Percentiles rank a stretch among this genome's conserved stretches.
These are phyloP conservation scores for Elysia chlorotica DNA, from an alignment of 1,140 invertebrate genomes.

Conservation along the genomic window DNA sequence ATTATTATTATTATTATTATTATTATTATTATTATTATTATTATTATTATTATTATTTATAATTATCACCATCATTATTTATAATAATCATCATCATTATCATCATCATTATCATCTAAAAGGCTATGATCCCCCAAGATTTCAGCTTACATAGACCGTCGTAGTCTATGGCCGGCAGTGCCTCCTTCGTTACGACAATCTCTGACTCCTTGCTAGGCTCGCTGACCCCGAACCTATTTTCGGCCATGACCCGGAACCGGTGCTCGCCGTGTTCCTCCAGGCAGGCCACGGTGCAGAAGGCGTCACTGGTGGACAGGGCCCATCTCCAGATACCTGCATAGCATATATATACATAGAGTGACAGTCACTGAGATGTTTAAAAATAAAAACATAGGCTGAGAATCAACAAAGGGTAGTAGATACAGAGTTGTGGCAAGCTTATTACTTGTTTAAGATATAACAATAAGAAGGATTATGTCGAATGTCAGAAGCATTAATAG, in stretches of 20 bases:
- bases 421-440: too few species aligned
- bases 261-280: conserved; percentile 76
- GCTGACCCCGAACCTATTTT: conserved; percentile 95
- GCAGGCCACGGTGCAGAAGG: conserved; percentile 72
- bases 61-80: not conserved
- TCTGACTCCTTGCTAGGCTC: conserved; percentile 72
- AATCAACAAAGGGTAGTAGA: too few species aligned
- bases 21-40: not conserved
- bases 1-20: not conserved
- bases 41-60: not conserved
- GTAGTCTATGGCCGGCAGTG: conserved; percentile 61
- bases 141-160: conserved; percentile 54
- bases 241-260: conserved; percentile 95
- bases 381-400: too few species aligned
- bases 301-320: conserved; percentile 89
- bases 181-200: conserved; percentile 66
- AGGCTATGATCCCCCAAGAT: not conserved
- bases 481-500: too few species aligned
- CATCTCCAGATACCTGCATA: conserved; percentile 95
- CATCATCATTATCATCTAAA: too few species aligned
- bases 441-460: too few species aligned
- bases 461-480: too few species aligned
- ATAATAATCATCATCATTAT: too few species aligned
- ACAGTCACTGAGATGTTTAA: too few species aligned
- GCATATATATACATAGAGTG: too few species aligned